Percentiles rank a stretch among this genome's conserved stretches.
phyloP scores from a whole-genome alignment of 2,797 vertebrate species.

The Notoglanidium macrostoma region DNA sequence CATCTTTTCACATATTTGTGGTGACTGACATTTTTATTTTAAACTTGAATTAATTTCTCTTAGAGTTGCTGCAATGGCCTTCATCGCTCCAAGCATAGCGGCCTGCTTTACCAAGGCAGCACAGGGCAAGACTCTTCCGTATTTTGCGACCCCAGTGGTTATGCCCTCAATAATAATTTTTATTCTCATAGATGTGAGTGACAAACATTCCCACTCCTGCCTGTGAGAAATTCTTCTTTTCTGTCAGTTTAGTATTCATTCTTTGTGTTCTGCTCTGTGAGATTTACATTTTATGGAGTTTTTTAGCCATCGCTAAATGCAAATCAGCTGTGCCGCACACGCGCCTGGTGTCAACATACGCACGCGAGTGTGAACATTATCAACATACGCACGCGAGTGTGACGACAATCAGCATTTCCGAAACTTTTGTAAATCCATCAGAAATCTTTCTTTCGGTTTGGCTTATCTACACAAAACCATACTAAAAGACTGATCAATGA shows the following conservation, averaged over 20 bases:
- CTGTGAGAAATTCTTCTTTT: not conserved
- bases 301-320: not conserved
- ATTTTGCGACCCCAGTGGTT: no score
- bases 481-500: not conserved
- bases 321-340: not conserved
- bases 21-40: not conserved
- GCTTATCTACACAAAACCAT: not conserved
- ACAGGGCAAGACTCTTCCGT: not conserved
- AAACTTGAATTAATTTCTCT: constrained; percentile 3
- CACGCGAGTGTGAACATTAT: not conserved
- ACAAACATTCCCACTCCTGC: not conserved
- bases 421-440: not conserved
- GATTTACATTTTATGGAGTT: not conserved
- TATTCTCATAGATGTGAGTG: not conserved
- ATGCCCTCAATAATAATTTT: not conserved
- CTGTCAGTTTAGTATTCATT: not conserved
- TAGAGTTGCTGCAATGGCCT: constrained; percentile 1
- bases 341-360: not conserved
- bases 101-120: not conserved
- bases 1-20: not conserved
- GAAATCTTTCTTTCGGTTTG: not conserved
- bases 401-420: not conserved
- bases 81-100: not conserved
- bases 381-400: not conserved
- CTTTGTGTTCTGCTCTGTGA: not conserved